Conservation (phyloP, 1,140 invertebrate species). For the Periplaneta americana region DNA sequence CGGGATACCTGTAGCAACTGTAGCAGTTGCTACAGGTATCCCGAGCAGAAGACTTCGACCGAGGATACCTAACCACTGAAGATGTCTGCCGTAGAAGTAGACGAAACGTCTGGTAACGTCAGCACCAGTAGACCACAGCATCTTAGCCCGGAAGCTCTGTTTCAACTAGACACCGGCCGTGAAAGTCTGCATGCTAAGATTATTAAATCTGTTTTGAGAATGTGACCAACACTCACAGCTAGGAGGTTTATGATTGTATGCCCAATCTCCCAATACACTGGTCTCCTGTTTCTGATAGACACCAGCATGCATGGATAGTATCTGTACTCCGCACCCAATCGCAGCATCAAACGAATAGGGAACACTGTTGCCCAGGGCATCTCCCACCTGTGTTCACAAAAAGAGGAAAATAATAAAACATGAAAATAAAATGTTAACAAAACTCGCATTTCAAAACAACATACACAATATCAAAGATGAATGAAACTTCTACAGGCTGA, state of each 20-base stretch:
- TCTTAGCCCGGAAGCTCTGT: too few relatives aligned
- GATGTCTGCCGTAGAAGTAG: too few relatives aligned
- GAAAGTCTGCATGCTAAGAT: too few relatives aligned
- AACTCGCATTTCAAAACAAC: background rate
- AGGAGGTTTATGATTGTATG: conserved; percentile 88
- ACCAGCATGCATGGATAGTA: conserved; percentile 85
- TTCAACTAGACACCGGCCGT: too few relatives aligned
- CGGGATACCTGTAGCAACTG: too few relatives aligned
- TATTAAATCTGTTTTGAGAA: too few relatives aligned
- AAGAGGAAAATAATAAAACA: background rate
- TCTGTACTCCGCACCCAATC: conserved; percentile 79
- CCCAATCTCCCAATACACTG: conserved; percentile 83
- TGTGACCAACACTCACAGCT: conserved; percentile 56
- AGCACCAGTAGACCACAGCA: too few relatives aligned
- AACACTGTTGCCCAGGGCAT: conserved; percentile 84
- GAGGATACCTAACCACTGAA: too few relatives aligned
- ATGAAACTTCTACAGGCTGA: too few relatives aligned
- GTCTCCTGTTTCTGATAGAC: conserved; percentile 70
- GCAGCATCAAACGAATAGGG: conserved; percentile 67
- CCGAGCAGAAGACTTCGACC: too few relatives aligned
- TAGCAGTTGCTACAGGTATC: too few relatives aligned
- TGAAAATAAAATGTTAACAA: background rate
- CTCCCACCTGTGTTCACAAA: conserved; percentile 57
- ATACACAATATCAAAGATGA: background rate
- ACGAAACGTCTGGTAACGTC: too few relatives aligned